phyloP scores from a whole-genome alignment of 2,797 vertebrate species.

The Lepilemur ruficaudatus region DNA sequence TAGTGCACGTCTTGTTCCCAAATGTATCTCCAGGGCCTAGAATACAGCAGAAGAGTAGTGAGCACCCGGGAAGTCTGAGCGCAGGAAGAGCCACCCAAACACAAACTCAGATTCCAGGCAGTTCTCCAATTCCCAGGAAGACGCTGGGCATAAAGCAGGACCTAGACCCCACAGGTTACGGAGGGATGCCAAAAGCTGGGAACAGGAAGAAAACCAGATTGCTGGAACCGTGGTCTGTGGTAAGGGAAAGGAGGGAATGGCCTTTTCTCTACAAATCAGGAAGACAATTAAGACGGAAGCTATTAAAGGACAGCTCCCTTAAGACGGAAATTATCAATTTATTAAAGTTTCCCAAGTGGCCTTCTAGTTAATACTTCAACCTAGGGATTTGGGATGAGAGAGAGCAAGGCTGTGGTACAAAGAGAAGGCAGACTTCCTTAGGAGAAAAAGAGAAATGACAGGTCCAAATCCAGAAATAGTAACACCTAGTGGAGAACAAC shows the following conservation, averaged over 20 bases:
- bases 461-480: neutral
- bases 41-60: neutral
- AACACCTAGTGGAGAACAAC: neutral
- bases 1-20: fast-evolving
- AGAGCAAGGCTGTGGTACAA: neutral
- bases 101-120: neutral
- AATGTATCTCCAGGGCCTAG: neutral
- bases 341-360: neutral
- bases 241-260: neutral
- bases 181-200: neutral
- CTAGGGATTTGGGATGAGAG: neutral
- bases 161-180: neutral
- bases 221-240: neutral
- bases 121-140: neutral
- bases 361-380: neutral
- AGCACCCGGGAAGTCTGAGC: neutral
- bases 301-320: neutral
- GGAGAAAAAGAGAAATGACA: neutral
- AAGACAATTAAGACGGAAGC: neutral
- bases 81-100: neutral
- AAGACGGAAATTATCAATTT: neutral
- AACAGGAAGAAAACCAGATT: neutral
- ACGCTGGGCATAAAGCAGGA: neutral
- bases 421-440: neutral
- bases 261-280: neutral